Evolutionary conservation across 2,888 invertebrate genomes (phyloP).

Genomic region (Mantis religiosa): DNA sequence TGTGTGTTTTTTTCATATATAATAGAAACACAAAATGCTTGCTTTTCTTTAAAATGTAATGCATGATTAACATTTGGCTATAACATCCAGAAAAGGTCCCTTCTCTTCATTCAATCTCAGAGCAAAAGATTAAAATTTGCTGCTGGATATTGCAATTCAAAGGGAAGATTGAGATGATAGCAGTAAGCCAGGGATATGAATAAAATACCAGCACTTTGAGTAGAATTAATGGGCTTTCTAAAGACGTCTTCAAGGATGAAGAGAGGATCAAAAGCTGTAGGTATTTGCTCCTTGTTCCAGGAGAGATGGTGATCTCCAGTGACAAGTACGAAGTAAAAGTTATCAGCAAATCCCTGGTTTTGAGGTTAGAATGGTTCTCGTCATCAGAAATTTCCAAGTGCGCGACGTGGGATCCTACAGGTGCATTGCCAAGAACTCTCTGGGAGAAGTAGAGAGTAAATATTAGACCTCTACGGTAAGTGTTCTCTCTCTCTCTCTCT

Average conservation of each 20-base stretch:
- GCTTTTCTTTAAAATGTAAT: no score
- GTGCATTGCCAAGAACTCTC: constrained; percentile 81
- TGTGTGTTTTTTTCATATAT: no score
- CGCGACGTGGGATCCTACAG: constrained; percentile 77
- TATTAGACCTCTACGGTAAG: constrained; percentile 82
- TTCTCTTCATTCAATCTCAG: no score
- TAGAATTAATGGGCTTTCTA: background rate
- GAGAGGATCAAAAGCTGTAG: background rate
- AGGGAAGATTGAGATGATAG: no score
- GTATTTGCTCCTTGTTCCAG: constrained; percentile 27
- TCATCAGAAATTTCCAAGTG: constrained; percentile 67
- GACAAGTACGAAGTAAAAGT: constrained; percentile 74
- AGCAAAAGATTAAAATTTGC: no score
- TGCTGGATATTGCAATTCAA: no score
- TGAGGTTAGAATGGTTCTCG: constrained; percentile 77
- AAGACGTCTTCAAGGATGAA: no score
- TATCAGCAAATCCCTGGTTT: constrained; percentile 66
- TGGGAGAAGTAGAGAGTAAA: constrained; percentile 85
- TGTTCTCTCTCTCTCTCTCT: constrained; percentile 19
- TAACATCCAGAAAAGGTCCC: no score
- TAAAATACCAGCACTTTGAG: no score
- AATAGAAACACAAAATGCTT: no score
- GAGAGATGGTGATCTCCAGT: constrained; percentile 73
- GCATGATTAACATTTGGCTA: no score
- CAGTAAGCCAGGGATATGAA: no score